Evolutionary conservation across 1,140 invertebrate species (phyloP).

Genomic region (Hylaeus anthracinus): DNA sequence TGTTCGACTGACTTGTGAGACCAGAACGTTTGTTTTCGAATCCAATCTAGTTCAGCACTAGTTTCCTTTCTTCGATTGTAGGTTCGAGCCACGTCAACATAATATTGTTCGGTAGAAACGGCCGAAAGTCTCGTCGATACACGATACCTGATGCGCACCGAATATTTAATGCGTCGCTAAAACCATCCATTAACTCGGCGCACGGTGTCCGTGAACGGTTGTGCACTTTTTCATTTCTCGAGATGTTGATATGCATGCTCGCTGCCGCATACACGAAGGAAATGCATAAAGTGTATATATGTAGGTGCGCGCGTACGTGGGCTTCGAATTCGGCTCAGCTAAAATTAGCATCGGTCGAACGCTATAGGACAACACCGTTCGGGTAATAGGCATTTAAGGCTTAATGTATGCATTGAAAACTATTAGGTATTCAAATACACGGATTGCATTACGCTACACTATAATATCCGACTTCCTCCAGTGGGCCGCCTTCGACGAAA

Average conservation of each 20-base stretch:
- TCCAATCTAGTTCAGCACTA: too few relatives aligned
- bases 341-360: conserved; percentile 68
- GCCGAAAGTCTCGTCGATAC: conserved; percentile 23
- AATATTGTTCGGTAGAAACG: conserved; percentile 17
- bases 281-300: neutral
- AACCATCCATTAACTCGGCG: conserved; percentile 33
- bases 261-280: conserved; percentile 19
- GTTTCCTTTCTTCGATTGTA: neutral
- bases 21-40: too few relatives aligned
- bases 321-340: conserved; percentile 58
- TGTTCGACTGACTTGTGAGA: too few relatives aligned
- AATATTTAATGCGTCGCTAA: conserved; percentile 36
- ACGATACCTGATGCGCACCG: conserved; percentile 27
- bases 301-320: conserved; percentile 25
- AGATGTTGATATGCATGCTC: conserved; percentile 47
- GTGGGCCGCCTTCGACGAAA: conserved; percentile 57
- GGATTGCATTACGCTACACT: conserved; percentile 73
- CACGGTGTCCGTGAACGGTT: conserved; percentile 6
- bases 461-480: conserved; percentile 70
- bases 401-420: conserved; percentile 78
- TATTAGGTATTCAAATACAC: conserved; percentile 77
- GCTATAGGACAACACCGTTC: conserved; percentile 67
- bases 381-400: conserved; percentile 71
- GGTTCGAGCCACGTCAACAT: conserved; percentile 9
- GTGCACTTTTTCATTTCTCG: conserved; percentile 46